phyloP scores from a whole-genome alignment of 2,888 invertebrate species.

The Drosophila prostipennis region DNA sequence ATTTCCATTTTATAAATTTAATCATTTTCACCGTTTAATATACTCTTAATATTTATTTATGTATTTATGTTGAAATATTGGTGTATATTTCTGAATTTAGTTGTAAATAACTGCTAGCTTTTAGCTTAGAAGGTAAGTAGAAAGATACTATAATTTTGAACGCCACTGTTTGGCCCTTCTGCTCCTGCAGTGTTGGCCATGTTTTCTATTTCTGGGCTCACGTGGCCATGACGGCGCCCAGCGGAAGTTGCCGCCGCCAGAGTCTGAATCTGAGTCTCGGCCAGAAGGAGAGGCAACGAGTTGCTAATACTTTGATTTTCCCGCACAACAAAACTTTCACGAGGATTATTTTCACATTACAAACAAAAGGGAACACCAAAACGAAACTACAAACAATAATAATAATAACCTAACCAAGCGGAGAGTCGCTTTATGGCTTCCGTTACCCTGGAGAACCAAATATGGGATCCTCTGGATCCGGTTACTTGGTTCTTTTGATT shows the following conservation, averaged over 20 bases:
- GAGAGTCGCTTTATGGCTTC: slow-evolving; percentile 42
- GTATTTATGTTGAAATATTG: no score
- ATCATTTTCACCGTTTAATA: not conserved
- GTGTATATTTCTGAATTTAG: no score
- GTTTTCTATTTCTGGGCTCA: slow-evolving; percentile 40
- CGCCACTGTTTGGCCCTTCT: slow-evolving; percentile 1
- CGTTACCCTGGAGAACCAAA: slow-evolving; percentile 25
- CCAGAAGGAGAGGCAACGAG: slow-evolving; percentile 19
- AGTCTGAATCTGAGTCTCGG: slow-evolving; percentile 24
- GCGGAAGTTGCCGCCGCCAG: slow-evolving; percentile 54
- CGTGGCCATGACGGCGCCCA: slow-evolving; percentile 47
- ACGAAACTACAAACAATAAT: slow-evolving; percentile 50
- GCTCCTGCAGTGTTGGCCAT: slow-evolving; percentile 16
- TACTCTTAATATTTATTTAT: no score
- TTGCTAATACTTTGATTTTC: slow-evolving; percentile 74
- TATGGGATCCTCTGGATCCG: not conserved
- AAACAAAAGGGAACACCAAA: slow-evolving; percentile 57
- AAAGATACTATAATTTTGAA: not conserved
- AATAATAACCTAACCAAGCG: slow-evolving; percentile 48
- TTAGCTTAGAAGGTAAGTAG: no score
- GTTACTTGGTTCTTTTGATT: not conserved
- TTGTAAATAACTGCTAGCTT: no score
- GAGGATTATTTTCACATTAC: slow-evolving; percentile 76
- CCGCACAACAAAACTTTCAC: slow-evolving; percentile 53
- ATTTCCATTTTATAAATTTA: not conserved